A percentile compares a stretch with the other conserved stretches of the same genome.
Evolutionary conservation across 2,888 invertebrate genomes (phyloP).

Genomic region (Notocelia uddmanniana): DNA sequence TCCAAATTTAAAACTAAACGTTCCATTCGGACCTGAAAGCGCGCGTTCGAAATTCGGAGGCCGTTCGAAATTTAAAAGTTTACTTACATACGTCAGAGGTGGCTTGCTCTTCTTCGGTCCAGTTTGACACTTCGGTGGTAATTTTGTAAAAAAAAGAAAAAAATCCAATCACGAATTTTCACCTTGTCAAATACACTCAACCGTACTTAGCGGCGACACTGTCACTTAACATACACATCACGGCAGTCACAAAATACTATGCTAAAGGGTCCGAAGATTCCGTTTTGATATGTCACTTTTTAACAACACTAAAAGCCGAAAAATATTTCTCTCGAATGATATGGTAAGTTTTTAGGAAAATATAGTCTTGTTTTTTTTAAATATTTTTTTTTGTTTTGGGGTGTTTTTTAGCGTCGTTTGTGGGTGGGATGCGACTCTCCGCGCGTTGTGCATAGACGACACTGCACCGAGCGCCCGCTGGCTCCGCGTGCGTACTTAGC

Average conservation of each 20-base stretch:
- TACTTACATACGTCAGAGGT: constrained; percentile 85
- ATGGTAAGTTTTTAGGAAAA: constrained; percentile 75
- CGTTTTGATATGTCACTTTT: constrained; percentile 76
- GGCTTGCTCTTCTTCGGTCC: constrained; percentile 83
- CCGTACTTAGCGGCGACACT: constrained; percentile 74
- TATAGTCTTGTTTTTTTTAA: constrained; percentile 73
- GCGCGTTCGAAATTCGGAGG: constrained; percentile 27
- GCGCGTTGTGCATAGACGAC: constrained; percentile 85
- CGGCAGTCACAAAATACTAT: constrained; percentile 69
- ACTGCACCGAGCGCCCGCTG: constrained; percentile 84
- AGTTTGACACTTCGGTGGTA: constrained; percentile 85
- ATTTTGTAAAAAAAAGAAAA: constrained; percentile 79
- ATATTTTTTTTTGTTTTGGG: constrained; percentile 72
- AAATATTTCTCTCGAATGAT: constrained; percentile 71
- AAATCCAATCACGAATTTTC: constrained; percentile 72
- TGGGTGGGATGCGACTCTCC: constrained; percentile 82
- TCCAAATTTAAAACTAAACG: constrained; percentile 15
- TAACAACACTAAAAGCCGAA: constrained; percentile 74
- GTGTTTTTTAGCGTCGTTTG: constrained; percentile 77
- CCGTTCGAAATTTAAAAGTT: constrained; percentile 50
- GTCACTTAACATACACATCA: constrained; percentile 80
- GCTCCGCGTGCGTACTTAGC: constrained; percentile 85
- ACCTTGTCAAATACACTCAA: constrained; percentile 75
- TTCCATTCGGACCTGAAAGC: constrained; percentile 12
- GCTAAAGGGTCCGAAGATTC: constrained; percentile 79